A percentile compares a stretch with the other conserved stretches of the same genome.
These are phyloP conservation scores for Zenarchopterus dispar DNA, from an alignment of 2,797 vertebrate species.

Conservation along the genomic window DNA sequence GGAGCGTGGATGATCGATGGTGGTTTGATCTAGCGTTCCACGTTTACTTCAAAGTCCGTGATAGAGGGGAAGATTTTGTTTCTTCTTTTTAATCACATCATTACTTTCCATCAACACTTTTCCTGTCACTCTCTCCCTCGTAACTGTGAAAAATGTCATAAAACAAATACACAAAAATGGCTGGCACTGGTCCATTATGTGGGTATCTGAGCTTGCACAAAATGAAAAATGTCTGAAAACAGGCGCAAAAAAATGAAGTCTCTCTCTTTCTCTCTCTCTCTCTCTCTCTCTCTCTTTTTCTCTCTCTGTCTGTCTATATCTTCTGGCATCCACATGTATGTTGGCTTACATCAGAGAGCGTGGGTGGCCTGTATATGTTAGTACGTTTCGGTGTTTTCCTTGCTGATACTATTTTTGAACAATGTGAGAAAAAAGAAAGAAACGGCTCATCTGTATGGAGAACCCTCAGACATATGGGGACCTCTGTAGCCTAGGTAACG, in stretches of 20 bases:
- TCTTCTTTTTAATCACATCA: too few species aligned
- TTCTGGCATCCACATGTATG: not conserved
- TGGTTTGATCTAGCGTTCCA: too few species aligned
- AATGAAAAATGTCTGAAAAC: conserved; percentile 20
- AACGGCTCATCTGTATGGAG: conserved; percentile 16
- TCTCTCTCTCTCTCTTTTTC: not conserved
- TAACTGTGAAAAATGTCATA: conserved; percentile 10
- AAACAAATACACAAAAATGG: conserved; percentile 5
- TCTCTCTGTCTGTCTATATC: not conserved
- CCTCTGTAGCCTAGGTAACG: conserved; percentile 71
- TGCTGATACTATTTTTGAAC: conserved; percentile 34
- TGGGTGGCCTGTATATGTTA: conserved; percentile 13
- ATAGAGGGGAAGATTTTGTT: too few species aligned
- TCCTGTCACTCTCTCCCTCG: too few species aligned
- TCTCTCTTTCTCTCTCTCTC: not conserved
- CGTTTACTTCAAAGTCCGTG: too few species aligned
- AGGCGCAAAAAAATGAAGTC: conserved; percentile 2
- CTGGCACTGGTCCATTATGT: not conserved
- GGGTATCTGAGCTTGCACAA: conserved; percentile 14
- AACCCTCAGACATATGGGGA: conserved; percentile 42
- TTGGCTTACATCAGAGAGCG: not conserved
- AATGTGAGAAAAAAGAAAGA: conserved; percentile 22
- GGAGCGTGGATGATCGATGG: too few species aligned
- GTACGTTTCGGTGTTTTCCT: conserved; percentile 23
- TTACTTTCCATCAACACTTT: too few species aligned